A percentile compares a stretch with the other conserved stretches of the same genome.
Conservation (phyloP, 2,888 invertebrate species). For the Machimus rusticus region DNA sequence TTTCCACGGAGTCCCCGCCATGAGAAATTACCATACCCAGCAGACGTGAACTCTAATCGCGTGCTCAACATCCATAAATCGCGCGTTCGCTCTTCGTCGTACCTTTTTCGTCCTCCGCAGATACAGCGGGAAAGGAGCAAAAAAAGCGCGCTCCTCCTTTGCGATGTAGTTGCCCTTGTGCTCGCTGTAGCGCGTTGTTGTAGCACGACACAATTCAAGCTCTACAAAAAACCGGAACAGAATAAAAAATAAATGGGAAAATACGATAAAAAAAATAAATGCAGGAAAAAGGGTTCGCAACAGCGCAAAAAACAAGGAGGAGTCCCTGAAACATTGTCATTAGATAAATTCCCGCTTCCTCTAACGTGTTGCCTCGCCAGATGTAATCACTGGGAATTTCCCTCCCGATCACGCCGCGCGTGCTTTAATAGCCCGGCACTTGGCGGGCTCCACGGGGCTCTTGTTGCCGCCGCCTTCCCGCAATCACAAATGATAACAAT, state of each 20-base stretch:
- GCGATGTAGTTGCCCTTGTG: neutral
- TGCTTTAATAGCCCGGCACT: neutral
- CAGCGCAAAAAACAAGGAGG: neutral
- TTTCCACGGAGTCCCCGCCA: neutral
- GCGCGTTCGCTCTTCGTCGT: neutral
- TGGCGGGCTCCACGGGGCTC: neutral
- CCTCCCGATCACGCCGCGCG: neutral
- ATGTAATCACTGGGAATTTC: conserved; percentile 1
- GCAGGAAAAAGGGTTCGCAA: neutral
- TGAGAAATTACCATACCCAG: conserved; percentile 1
- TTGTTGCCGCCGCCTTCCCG: conserved; percentile 8
- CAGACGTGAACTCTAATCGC: conserved; percentile 33
- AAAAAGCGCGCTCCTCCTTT: neutral
- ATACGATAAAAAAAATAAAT: neutral
- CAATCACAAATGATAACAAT: conserved; percentile 24
- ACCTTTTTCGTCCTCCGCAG: neutral
- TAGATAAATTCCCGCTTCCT: conserved; percentile 28
- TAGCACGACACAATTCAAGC: neutral
- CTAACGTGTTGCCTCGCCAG: conserved; percentile 14
- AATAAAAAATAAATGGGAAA: neutral
- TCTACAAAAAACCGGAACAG: neutral
- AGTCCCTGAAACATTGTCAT: conserved; percentile 20
- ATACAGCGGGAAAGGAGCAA: neutral
- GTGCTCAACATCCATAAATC: conserved; percentile 28
- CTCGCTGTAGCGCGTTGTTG: neutral